These are phyloP conservation scores for Dioctria linearis DNA, from an alignment of 2,888 invertebrate genomes.

Conservation along the genomic window DNA sequence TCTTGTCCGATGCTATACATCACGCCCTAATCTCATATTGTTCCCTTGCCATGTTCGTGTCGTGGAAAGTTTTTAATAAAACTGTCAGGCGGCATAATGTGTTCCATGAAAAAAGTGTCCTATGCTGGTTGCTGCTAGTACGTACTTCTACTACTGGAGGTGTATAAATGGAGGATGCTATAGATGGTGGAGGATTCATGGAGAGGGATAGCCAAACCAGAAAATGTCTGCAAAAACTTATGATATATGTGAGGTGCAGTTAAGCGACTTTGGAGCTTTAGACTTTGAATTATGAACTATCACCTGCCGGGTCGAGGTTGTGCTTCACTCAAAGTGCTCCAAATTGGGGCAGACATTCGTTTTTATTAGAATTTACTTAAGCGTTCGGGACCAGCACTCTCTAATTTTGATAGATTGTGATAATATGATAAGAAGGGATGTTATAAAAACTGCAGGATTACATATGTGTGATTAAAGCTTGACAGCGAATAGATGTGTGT, in stretches of 20 bases:
- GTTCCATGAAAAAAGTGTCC: not conserved
- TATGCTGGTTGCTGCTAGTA: too few species aligned
- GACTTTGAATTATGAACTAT: constrained; percentile 49
- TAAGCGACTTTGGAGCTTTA: constrained; percentile 47
- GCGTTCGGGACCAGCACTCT: constrained; percentile 10
- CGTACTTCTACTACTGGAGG: too few species aligned
- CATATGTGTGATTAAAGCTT: too few species aligned
- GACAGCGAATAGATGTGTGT: too few species aligned
- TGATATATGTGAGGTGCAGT: constrained; percentile 52
- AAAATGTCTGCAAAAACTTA: constrained; percentile 41
- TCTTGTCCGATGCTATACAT: constrained; percentile 54
- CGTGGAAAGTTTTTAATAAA: constrained; percentile 56
- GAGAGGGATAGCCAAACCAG: not conserved
- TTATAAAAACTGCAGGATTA: too few species aligned
- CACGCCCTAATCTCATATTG: constrained; percentile 54
- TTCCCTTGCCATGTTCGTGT: constrained; percentile 53
- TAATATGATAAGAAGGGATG: not conserved
- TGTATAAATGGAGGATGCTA: not conserved
- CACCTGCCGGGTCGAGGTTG: constrained; percentile 46
- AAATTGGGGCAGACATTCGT: constrained; percentile 41
- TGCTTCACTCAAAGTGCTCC: constrained; percentile 37
- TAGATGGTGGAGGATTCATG: not conserved
- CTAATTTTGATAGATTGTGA: constrained; percentile 25
- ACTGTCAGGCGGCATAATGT: constrained; percentile 53
- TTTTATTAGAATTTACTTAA: constrained; percentile 37